phyloP scores from a whole-genome alignment of 2,113 vertebrate genomes.

The Melanerpes formicivorus region DNA sequence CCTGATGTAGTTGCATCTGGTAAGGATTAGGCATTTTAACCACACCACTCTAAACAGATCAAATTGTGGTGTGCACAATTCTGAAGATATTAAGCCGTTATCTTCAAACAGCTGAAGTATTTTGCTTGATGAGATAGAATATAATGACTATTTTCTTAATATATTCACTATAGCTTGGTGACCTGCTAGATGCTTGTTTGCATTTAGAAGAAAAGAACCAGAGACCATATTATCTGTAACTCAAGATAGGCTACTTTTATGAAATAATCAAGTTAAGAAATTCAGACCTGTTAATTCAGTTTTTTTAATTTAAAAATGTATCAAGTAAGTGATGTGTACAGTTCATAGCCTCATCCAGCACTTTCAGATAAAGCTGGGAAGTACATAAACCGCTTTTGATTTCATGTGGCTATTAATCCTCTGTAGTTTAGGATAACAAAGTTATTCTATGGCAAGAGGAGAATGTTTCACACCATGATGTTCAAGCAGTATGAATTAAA shows the following conservation, averaged over 20 bases:
- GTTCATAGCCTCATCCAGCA: not conserved
- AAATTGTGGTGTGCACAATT: not conserved
- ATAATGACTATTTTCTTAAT: not conserved
- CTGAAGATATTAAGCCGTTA: not conserved
- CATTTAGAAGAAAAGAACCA: not conserved
- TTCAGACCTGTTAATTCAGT: not conserved
- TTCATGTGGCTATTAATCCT: not conserved
- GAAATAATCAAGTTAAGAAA: not conserved
- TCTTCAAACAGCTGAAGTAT: not conserved
- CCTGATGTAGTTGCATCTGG: not conserved
- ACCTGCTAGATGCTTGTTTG: not conserved
- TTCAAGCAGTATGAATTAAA: not conserved
- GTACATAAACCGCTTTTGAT: constrained; percentile 9
- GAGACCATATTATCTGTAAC: not conserved
- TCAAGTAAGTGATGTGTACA: not conserved
- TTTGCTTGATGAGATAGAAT: not conserved
- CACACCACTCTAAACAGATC: not conserved
- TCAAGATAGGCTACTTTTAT: not conserved
- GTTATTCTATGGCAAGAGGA: not conserved
- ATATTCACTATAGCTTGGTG: not conserved
- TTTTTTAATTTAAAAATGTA: not conserved
- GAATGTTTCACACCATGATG: not conserved
- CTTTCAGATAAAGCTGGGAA: not conserved
- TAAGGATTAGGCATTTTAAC: constrained; percentile 2
- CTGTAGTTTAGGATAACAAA: not conserved